Evolutionary conservation across 2,797 vertebrate species (phyloP).

Genomic region (Megaceryle alcyon): DNA sequence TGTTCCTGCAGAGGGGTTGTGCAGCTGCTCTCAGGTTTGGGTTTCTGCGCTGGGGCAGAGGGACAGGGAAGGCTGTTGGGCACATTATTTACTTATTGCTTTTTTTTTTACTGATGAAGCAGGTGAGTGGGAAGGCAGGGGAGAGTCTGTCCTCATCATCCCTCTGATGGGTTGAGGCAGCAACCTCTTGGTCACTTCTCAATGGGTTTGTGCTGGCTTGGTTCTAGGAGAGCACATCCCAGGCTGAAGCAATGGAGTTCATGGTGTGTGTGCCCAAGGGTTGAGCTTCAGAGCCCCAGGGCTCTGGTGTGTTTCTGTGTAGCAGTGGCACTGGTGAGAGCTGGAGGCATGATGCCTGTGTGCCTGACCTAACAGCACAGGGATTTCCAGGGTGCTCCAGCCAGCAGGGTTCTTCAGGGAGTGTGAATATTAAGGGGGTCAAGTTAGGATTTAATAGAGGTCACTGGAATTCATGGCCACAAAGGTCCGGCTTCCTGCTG

Average conservation of each 20-base stretch:
- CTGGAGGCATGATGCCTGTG: background rate
- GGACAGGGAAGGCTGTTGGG: background rate
- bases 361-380: background rate
- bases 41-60: background rate
- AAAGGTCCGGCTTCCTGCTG: background rate
- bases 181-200: background rate
- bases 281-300: background rate
- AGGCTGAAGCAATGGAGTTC: background rate
- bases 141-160: background rate
- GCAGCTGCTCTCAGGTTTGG: background rate
- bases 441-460: background rate
- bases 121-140: background rate
- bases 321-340: background rate
- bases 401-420: background rate
- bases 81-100: background rate
- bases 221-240: background rate
- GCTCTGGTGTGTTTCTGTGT: background rate
- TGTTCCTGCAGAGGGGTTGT: background rate
- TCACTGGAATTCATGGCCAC: background rate
- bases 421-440: background rate
- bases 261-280: fast-evolving
- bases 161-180: background rate
- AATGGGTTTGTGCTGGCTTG: background rate
- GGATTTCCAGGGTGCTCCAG: background rate
- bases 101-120: background rate